A percentile compares a stretch with the other conserved stretches of the same genome.
phyloP scores from a whole-genome alignment of 2,888 invertebrate genomes.

The Phortica magna region DNA sequence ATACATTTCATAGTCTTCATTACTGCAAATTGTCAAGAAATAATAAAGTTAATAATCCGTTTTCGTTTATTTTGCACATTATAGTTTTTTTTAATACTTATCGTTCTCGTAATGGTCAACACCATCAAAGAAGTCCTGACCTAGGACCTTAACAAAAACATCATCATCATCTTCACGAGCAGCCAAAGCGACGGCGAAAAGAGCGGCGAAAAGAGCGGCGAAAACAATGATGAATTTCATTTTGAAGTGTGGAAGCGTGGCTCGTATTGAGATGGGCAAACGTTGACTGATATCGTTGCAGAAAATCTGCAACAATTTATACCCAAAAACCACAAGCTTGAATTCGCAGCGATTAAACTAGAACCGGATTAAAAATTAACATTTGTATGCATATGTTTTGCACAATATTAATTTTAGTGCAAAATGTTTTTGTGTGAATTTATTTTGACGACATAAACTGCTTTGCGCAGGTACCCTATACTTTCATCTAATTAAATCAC shows the following conservation, averaged over 20 bases:
- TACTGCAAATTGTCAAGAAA: conserved; percentile 67
- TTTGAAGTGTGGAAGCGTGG: conserved; percentile 55
- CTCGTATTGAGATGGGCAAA: conserved; percentile 54
- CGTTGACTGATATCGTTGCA: conserved; percentile 57
- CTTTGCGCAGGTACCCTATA: no score
- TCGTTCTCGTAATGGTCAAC: no score
- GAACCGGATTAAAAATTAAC: conserved; percentile 56
- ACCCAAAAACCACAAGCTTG: conserved; percentile 55
- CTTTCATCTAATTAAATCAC: no score
- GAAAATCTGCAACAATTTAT: conserved; percentile 65
- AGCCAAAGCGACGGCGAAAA: conserved; percentile 67
- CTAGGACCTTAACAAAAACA: no score
- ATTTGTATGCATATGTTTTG: no score
- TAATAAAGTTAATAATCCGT: conserved; percentile 32
- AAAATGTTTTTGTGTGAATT: no score
- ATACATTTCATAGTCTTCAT: conserved; percentile 53
- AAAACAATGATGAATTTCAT: conserved; percentile 75
- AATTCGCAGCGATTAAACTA: no score
- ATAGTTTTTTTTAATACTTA: conserved; percentile 75
- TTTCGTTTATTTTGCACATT: background rate
- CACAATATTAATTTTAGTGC: conserved; percentile 9
- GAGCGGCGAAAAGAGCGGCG: no score
- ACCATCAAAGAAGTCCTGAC: no score
- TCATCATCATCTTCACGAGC: conserved; percentile 72
- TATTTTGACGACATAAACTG: no score